Evolutionary conservation across 2,888 invertebrate species (phyloP).

Genomic region (Coelogynopora nodosa): DNA sequence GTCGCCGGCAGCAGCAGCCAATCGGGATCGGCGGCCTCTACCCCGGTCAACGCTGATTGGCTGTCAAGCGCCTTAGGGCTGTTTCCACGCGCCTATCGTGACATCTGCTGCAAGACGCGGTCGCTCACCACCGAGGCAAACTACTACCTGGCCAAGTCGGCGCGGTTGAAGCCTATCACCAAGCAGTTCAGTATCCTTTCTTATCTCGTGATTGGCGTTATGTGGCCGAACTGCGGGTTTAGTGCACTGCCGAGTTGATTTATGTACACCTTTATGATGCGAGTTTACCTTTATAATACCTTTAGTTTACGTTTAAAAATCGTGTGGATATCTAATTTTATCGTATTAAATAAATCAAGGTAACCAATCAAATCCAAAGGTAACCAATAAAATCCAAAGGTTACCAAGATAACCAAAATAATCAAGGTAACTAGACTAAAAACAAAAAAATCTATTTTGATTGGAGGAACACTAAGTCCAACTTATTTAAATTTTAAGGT

Average conservation of each 20-base stretch:
- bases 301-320: too few species aligned
- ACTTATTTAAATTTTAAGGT: too few species aligned
- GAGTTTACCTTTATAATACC: too few species aligned
- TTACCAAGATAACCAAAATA: too few species aligned
- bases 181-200: slow-evolving; percentile 64
- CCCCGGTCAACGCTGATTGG: neutral
- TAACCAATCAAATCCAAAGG: too few species aligned
- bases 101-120: slow-evolving; percentile 69
- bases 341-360: too few species aligned
- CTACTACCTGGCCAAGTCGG: slow-evolving; percentile 67
- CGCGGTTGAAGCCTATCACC: slow-evolving; percentile 61
- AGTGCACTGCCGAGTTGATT: neutral
- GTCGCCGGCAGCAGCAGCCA: neutral
- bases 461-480: too few species aligned
- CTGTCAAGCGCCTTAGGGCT: neutral
- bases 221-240: too few species aligned
- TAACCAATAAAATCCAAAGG: too few species aligned
- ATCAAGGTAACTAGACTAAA: too few species aligned
- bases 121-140: slow-evolving; percentile 73
- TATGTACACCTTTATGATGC: neutral
- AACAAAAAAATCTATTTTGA: too few species aligned
- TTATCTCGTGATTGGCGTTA: slow-evolving; percentile 43
- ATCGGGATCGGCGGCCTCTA: neutral
- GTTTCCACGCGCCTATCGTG: slow-evolving; percentile 34
- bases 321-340: too few species aligned